phyloP scores from a whole-genome alignment of 2,113 vertebrate genomes.

The Rynchops niger region DNA sequence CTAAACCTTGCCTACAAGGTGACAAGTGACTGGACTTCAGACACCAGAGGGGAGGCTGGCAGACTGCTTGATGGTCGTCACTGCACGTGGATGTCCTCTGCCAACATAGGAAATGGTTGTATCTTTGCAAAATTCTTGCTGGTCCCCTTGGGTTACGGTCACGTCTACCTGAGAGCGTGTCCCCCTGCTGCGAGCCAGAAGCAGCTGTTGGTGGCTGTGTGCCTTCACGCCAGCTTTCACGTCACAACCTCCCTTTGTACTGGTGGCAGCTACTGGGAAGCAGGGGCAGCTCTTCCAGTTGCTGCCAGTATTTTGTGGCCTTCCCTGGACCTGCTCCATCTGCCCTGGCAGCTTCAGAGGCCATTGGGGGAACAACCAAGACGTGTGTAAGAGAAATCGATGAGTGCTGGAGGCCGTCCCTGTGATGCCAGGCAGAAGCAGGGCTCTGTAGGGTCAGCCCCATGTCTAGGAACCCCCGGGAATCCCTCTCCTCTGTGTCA shows the following conservation, averaged over 20 bases:
- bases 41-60: background rate
- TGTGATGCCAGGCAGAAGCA: background rate
- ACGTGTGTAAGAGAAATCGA: background rate
- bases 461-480: background rate
- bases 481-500: rapidly evolving
- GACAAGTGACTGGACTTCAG: background rate
- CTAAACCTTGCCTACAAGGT: background rate
- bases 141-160: background rate
- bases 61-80: background rate
- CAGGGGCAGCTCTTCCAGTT: background rate
- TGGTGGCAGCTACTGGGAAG: background rate
- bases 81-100: background rate
- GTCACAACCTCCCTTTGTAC: rapidly evolving
- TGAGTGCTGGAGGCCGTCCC: background rate
- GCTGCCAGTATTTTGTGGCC: background rate
- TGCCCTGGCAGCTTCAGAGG: too few species aligned
- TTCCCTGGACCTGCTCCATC: background rate
- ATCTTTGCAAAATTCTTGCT: background rate
- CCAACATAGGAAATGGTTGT: background rate
- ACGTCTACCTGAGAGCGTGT: rapidly evolving
- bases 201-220: background rate
- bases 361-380: background rate
- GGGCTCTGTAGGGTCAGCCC: background rate
- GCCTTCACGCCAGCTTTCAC: background rate
- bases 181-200: background rate